Evolutionary conservation across 1,140 invertebrate genomes (phyloP).

Genomic region (Lepidurus packardi): DNA sequence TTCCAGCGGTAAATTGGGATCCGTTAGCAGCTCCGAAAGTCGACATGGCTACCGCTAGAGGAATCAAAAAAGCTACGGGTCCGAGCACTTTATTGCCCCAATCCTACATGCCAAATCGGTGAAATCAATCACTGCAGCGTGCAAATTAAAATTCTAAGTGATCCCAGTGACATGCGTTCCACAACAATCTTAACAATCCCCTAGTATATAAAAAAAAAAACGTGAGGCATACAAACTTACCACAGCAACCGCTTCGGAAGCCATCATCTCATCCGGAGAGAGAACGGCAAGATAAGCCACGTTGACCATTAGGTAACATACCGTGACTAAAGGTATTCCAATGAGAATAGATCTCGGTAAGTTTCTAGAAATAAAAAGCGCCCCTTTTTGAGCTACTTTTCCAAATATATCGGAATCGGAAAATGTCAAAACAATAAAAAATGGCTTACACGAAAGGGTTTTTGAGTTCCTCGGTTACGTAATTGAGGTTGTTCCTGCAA

Average conservation of each 20-base stretch:
- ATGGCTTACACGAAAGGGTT: constrained; percentile 81
- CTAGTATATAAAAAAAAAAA: neutral
- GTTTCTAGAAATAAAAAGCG: constrained; percentile 58
- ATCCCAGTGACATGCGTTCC: neutral
- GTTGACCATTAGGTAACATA: constrained; percentile 94
- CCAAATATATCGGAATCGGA: neutral
- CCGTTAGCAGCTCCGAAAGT: constrained; percentile 70
- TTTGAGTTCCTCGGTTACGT: constrained; percentile 98
- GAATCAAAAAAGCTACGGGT: constrained; percentile 56
- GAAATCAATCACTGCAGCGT: neutral
- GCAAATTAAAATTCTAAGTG: neutral
- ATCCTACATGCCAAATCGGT: constrained; percentile 25
- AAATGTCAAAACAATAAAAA: neutral
- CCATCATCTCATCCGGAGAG: constrained; percentile 87
- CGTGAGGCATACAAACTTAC: constrained; percentile 51
- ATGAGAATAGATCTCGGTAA: constrained; percentile 92
- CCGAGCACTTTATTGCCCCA: constrained; percentile 44
- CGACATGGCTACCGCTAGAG: constrained; percentile 63
- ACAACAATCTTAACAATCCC: neutral
- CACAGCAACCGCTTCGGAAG: constrained; percentile 92
- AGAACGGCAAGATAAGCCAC: constrained; percentile 95
- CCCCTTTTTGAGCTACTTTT: neutral
- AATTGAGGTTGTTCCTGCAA: constrained; percentile 85
- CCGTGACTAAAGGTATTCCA: constrained; percentile 88
- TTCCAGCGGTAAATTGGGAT: constrained; percentile 65